These are phyloP conservation scores for Acanthiza pusilla DNA, from an alignment of 2,797 vertebrate genomes.

Conservation along the genomic window DNA sequence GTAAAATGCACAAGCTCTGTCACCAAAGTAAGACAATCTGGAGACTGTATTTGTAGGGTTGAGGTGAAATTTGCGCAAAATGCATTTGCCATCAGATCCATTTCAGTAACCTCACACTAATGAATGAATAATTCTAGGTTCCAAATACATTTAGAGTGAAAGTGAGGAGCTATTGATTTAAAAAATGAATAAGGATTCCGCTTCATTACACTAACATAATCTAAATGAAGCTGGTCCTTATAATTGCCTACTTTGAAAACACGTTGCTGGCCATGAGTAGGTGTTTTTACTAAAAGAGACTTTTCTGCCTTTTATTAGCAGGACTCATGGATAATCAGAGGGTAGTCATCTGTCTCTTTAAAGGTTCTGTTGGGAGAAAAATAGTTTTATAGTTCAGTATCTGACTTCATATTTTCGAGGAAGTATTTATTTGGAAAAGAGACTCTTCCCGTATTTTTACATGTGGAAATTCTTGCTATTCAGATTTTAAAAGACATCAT, in stretches of 20 bases:
- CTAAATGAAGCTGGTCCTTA: background rate
- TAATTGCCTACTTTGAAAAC: background rate
- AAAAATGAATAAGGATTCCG: conserved; percentile 24
- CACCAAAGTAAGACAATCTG: background rate
- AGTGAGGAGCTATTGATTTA: background rate
- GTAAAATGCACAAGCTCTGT: background rate
- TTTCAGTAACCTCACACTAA: background rate
- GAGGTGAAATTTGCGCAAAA: background rate
- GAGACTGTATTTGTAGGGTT: background rate
- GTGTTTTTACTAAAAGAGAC: conserved; percentile 39
- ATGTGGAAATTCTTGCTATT: background rate
- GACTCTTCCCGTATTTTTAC: background rate
- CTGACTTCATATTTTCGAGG: background rate
- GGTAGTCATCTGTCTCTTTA: conserved; percentile 16
- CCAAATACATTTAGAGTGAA: background rate
- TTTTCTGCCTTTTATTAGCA: conserved; percentile 23
- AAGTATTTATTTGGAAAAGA: background rate
- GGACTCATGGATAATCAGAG: conserved; percentile 12
- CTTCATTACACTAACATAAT: background rate
- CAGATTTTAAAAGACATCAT: background rate
- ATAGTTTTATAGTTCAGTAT: background rate
- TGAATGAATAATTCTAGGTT: background rate
- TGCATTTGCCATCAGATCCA: background rate
- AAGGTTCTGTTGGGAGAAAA: background rate
- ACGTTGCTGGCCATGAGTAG: background rate